Evolutionary conservation across 2,113 vertebrate genomes (phyloP).

Genomic region (Vanacampus margaritifer): DNA sequence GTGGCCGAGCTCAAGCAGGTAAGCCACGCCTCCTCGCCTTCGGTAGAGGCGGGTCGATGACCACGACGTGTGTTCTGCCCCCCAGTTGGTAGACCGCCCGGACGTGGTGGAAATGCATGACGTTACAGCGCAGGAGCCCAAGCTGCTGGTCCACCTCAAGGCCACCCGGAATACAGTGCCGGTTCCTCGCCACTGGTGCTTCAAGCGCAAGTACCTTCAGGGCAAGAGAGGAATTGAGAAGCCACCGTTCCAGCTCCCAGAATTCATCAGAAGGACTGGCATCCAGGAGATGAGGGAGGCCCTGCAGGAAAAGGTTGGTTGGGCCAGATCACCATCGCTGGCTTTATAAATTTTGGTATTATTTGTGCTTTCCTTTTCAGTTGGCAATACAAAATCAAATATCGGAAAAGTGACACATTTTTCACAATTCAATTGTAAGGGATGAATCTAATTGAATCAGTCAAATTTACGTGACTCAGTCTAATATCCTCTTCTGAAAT

Average conservation of each 20-base stretch:
- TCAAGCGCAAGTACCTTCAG: conserved; percentile 80
- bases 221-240: conserved; percentile 94
- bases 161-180: conserved; percentile 91
- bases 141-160: conserved; percentile 89
- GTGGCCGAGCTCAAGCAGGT: conserved; percentile 97
- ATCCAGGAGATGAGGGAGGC: conserved; percentile 97
- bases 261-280: conserved; percentile 90
- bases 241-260: conserved; percentile 87
- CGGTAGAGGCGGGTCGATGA: background rate
- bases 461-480: too few relatives aligned
- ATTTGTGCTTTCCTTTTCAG: too few relatives aligned
- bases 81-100: conserved; percentile 84
- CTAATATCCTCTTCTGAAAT: too few relatives aligned
- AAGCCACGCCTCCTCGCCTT: background rate
- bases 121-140: conserved; percentile 89
- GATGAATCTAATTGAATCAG: too few relatives aligned
- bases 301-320: conserved; percentile 86
- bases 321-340: background rate
- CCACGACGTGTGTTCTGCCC: too few relatives aligned
- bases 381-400: background rate
- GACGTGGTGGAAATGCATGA: conserved; percentile 97
- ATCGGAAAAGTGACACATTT: background rate
- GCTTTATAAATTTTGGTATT: background rate
- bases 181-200: conserved; percentile 82
- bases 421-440: background rate